Base-by-base conservation (phyloP, 2,888 invertebrate species). In the Pelosia muscerda region DNA sequence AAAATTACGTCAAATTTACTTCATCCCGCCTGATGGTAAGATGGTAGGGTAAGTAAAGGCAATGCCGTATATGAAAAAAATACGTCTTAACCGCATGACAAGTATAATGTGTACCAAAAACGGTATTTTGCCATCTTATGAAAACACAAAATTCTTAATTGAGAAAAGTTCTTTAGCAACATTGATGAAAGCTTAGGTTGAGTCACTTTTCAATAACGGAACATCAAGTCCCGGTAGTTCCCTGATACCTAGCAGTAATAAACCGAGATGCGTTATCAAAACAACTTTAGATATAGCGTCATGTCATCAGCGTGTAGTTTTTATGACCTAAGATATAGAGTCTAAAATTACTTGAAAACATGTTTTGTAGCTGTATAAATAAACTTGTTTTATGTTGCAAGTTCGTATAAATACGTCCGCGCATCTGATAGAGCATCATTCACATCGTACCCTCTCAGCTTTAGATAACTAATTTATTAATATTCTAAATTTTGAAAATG, bases 401-500 rank as follows among this genome's bases (percentile, higher is more conserved):
- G 49, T 49, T n/a, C 9, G 26, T 57, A 65, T 57, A 65, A 42
- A 65, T 65, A 42, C n/a, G 4, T 15, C 1, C 2, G 8, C 13
- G n/a, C 28, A 1, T 13, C 42, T 49, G 11, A 13, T 58, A 42
- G 57, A 65, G 58, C 64, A 65, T 65, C 64, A 65, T 65, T 65
- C 57, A 22, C 56, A 56, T 57, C 31, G 23, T 34, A 13, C 10
- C 23, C 34, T 8, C 28, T 11, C 2, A 42, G 5, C 11, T 38
- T 19, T 61, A 28, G 26, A 49, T 25, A 6, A n/a, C 6, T 11
- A 49, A n/a, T 23, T 13, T 11, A 49, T 19, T 25, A 11, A 15
- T 19, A 61, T 42, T 49, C 11, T 13, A 5, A n/a, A 49, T 55
- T 31, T 61, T 58, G 11, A 86, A 80, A 69, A 90, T 89, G 89